Evolutionary conservation across 1,140 invertebrate genomes (phyloP), one percentile per base, ranked within the genome.

Genomic region (Phymastichus coffea): DNA sequence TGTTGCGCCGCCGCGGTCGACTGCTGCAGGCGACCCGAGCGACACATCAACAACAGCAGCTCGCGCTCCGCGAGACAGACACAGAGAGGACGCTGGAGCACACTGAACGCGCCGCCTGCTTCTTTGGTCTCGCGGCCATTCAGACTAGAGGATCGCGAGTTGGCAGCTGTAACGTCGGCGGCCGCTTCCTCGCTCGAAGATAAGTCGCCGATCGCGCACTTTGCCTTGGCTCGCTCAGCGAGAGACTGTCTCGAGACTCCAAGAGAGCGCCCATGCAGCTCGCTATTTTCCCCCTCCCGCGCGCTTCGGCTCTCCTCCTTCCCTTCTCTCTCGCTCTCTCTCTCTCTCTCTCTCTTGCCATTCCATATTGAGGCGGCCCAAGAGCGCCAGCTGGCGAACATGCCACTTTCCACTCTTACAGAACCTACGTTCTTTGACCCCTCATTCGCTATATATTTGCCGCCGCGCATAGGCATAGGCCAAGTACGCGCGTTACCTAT

Each of bases 391-490:
- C 28, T 52, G 17, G 46, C 33, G 12, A 9, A 46, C 14, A 4
- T 20, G 30, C 26, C 20, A 2, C n/a, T 28, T 15, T 22, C 35
- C 38, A 44, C 46, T 57, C 15, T n/a, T n/a, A n/a, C n/a, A n/a
- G n/a, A n/a, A n/a, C n/a, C n/a, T n/a, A n/a, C n/a, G n/a, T n/a
- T 56, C 55, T 48, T 53, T 4, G 28, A 25, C 55, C 52, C 30
- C 43, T 28, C 37, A 17, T 3, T 7, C 48, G 54, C 48, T 51
- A 43, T 74, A n/a, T n/a, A n/a, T 70, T 76, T 75, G 70, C 69
- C 69, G 55, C 65, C 66, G 73, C 71, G 65, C 75, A n/a, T n/a
- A n/a, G 74, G 75, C 75, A 78, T 76, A 75, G 74, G 76, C 77
- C 75, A 78, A 76, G 72, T 76, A 77, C 73, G 76, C n/a, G n/a